Base-by-base conservation (phyloP, 2,888 invertebrate genomes). In the Philonicus albiceps region DNA sequence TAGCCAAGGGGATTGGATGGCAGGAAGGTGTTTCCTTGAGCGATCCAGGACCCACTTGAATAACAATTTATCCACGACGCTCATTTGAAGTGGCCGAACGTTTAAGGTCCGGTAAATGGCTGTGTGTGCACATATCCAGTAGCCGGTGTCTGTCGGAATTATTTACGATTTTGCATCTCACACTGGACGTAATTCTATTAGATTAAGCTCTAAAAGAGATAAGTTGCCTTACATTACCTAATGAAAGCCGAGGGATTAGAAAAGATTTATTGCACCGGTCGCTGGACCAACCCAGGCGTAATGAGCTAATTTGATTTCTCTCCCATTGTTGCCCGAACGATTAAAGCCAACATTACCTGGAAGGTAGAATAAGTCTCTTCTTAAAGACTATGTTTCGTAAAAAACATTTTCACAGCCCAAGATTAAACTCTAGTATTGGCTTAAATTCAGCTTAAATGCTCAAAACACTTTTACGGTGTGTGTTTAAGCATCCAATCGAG, bases 221-320 rank as follows among this genome's bases (percentile, higher is more conserved):
- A 81, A 81, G 53, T 81, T 81, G 43, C 80, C 34, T 53, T 53
- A 81, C 80, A 81, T 81, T 81, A 81, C 80, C 80, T 81, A 81
- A 81, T 53, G 53, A 81, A 81, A 81, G 80, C 80, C 27, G 30
- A 81, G 80, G 80, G 80, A 81, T 81, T 81, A 49, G 40, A 81
- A 53, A 81, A 81, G 80, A 81, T 81, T 81, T 81, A 81, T 53
- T 53, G 80, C 80, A 53, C 13, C 49, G n/a, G 11, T 30, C 19
- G 27, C 22, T 49, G 27, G 30, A 30, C 49, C 22, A 16, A 6
- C 30, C 80, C 30, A 49, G 13, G 1, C 22, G 27, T 80, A 80
- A 80, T 80, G 40, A 80, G 53, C 16, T 81, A 81, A 81, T 81
- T 81, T 31, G 53, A 31, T 49, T 81, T 53, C 8, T 19, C 4